These are phyloP conservation scores for Felis chaus DNA, from an alignment of 2,113 vertebrate species.

Conservation along the genomic window DNA sequence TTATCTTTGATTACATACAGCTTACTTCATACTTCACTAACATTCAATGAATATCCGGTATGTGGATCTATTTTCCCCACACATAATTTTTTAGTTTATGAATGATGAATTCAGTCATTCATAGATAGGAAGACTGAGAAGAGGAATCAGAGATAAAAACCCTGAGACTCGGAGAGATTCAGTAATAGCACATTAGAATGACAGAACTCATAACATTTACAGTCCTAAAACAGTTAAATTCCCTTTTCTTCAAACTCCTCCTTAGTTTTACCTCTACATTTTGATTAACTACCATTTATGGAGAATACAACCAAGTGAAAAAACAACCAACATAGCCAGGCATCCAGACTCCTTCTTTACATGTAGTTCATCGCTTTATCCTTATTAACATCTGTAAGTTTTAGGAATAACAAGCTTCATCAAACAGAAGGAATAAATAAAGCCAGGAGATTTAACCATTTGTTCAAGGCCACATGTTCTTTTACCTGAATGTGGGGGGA, in stretches of 20 bases:
- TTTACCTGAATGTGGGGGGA: background rate
- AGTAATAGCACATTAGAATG: background rate
- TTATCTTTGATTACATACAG: background rate
- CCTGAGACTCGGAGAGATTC: background rate
- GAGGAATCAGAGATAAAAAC: background rate
- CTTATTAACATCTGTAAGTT: background rate
- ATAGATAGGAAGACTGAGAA: background rate
- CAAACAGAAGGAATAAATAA: background rate
- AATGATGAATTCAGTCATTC: background rate
- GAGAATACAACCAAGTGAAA: background rate
- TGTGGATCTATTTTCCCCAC: background rate
- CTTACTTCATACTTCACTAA: background rate
- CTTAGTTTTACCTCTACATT: background rate
- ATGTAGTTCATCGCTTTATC: background rate
- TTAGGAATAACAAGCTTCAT: background rate
- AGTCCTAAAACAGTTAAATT: background rate
- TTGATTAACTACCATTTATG: background rate
- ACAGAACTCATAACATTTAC: background rate
- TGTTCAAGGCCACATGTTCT: background rate
- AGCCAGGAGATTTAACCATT: background rate
- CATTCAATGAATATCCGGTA: background rate
- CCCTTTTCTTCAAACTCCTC: background rate
- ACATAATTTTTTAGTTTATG: background rate
- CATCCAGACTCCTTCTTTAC: background rate
- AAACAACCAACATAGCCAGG: background rate